phyloP scores from a whole-genome alignment of 2,888 invertebrate species.

The Melitaea athalia region DNA sequence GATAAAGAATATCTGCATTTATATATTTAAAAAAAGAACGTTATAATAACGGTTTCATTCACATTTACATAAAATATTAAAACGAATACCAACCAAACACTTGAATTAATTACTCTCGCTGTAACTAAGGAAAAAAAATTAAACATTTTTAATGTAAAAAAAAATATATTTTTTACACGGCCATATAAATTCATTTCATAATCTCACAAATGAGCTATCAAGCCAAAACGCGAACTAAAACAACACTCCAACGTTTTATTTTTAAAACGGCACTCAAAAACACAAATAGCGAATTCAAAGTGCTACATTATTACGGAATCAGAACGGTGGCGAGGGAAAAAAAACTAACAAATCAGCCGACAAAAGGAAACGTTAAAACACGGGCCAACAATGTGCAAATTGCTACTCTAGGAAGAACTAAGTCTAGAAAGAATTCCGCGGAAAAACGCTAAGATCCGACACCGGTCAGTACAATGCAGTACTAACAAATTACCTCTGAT shows the following conservation, averaged over 20 bases:
- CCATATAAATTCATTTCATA: conserved; percentile 2
- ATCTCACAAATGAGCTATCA: conserved; percentile 28
- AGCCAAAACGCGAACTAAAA: conserved; percentile 5
- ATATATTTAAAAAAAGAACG: too few relatives aligned
- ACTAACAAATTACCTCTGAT: conserved; percentile 71
- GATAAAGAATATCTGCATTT: too few relatives aligned
- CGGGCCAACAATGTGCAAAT: conserved; percentile 68
- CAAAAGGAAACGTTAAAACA: conserved; percentile 68
- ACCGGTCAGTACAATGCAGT: conserved; percentile 59
- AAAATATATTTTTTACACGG: not conserved
- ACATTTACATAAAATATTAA: not conserved
- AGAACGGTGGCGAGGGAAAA: conserved; percentile 3
- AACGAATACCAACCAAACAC: not conserved
- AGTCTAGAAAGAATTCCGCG: conserved; percentile 57
- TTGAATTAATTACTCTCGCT: not conserved
- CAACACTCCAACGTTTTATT: not conserved
- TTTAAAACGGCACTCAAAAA: conserved; percentile 9
- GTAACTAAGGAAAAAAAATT: not conserved
- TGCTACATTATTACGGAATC: conserved; percentile 16
- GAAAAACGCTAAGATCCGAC: conserved; percentile 48
- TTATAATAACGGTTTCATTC: not conserved
- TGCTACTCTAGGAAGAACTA: conserved; percentile 48
- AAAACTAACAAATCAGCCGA: conserved; percentile 64
- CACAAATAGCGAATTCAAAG: conserved; percentile 15
- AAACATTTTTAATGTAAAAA: not conserved